A percentile compares a stretch with the other conserved stretches of the same genome.
Evolutionary conservation across 2,888 invertebrate species (phyloP).

Genomic region (Tetranychus truncatus): DNA sequence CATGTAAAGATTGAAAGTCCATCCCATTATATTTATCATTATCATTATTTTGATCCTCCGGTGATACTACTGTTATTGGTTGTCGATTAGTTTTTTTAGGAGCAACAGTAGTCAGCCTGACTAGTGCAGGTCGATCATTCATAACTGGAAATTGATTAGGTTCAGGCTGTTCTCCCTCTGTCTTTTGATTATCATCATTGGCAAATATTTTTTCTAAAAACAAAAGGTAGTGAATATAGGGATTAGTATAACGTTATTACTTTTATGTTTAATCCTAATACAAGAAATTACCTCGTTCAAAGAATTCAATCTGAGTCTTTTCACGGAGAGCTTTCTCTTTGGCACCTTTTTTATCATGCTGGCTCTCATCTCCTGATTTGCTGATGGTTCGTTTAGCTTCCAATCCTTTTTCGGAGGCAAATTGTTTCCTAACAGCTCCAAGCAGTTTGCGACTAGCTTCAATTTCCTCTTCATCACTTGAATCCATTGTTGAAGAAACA

Average conservation of each 20-base stretch:
- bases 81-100: background rate
- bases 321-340: slow-evolving; percentile 25
- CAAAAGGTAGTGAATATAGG: background rate
- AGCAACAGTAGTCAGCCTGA: background rate
- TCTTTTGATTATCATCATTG: background rate
- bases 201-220: slow-evolving; percentile 14
- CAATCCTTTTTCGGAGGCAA: slow-evolving; percentile 17
- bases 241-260: background rate
- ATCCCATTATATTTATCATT: background rate
- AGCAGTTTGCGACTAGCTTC: background rate
- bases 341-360: slow-evolving; percentile 24
- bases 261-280: background rate
- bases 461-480: background rate
- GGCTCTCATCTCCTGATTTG: slow-evolving; percentile 20
- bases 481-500: background rate
- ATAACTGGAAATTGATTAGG: background rate
- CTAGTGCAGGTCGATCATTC: background rate
- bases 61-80: background rate
- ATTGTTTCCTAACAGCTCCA: background rate
- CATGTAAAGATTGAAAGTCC: background rate
- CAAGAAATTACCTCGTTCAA: slow-evolving; percentile 23
- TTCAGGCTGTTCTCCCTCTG: background rate
- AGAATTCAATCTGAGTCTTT: slow-evolving; percentile 26
- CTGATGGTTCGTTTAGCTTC: slow-evolving; percentile 20
- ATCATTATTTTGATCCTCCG: background rate